These are phyloP conservation scores for Macrobrachium rosenbergii DNA, from an alignment of 1,140 invertebrate genomes.

Conservation along the genomic window DNA sequence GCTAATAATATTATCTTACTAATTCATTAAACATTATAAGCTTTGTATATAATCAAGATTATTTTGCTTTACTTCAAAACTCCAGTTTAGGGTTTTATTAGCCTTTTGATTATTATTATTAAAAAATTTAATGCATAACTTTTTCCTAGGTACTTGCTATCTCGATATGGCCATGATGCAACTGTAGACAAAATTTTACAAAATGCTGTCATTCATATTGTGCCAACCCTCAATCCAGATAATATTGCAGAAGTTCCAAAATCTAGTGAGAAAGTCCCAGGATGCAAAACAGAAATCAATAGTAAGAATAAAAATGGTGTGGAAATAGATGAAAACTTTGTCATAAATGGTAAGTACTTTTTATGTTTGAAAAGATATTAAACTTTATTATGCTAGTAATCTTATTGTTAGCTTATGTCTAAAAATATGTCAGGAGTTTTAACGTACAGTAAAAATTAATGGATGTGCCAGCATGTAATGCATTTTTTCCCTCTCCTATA, in stretches of 20 bases:
- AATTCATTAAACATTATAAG: neutral
- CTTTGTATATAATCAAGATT: neutral
- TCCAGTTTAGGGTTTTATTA: too few relatives aligned
- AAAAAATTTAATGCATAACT: neutral
- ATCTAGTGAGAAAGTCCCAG: neutral
- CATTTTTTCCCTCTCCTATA: too few relatives aligned
- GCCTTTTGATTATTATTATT: too few relatives aligned
- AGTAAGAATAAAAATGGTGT: constrained; percentile 30
- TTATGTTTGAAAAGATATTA: neutral
- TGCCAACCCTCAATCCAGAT: constrained; percentile 53
- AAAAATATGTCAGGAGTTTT: too few relatives aligned
- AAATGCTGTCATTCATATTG: constrained; percentile 33
- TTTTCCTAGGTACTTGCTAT: constrained; percentile 44
- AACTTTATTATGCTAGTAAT: neutral
- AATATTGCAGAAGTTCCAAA: constrained; percentile 33
- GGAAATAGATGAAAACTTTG: constrained; percentile 35
- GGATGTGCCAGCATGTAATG: too few relatives aligned
- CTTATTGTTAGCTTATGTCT: neutral
- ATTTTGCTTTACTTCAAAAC: neutral
- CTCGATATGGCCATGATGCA: constrained; percentile 46
- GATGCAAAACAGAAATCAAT: constrained; percentile 25
- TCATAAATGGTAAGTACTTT: constrained; percentile 20
- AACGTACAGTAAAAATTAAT: too few relatives aligned
- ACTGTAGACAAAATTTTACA: constrained; percentile 40
- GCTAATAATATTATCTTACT: too few relatives aligned